A percentile compares a stretch with the other conserved stretches of the same genome.
phyloP scores from a whole-genome alignment of 53 echinoderm and acorn worm species.

The Temnopleurus reevesii region DNA sequence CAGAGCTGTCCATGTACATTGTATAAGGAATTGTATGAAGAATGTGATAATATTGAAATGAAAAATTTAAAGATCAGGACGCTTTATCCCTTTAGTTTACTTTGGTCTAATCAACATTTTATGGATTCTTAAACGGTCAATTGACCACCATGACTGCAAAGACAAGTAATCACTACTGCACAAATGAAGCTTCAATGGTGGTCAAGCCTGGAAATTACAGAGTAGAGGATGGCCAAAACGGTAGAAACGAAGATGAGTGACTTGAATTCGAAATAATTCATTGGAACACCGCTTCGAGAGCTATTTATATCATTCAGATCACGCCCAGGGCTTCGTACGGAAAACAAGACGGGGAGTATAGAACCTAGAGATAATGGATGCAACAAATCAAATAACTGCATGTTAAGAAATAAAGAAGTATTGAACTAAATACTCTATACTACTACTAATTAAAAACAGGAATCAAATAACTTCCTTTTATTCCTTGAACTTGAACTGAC shows the following conservation, averaged over 20 bases:
- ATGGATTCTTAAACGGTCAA: neutral
- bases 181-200: too few species aligned
- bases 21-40: too few species aligned
- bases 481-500: neutral
- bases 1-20: too few species aligned
- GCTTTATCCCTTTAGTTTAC: neutral
- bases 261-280: conserved; percentile 11
- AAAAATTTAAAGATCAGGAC: too few species aligned
- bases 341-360: neutral
- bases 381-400: neutral
- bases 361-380: neutral
- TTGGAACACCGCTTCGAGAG: neutral
- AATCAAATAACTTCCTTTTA: neutral
- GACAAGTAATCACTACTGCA: neutral
- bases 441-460: too few species aligned
- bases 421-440: too few species aligned
- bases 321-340: neutral
- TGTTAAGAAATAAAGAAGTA: too few species aligned
- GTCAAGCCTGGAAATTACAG: too few species aligned
- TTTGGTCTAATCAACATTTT: neutral
- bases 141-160: neutral
- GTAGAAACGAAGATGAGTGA: conserved; percentile 5
- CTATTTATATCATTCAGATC: conserved; percentile 30
- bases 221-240: too few species aligned
- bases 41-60: too few species aligned